These are phyloP conservation scores for Pterocles burchelli DNA, from an alignment of 2,113 vertebrate species.

Conservation along the genomic window DNA sequence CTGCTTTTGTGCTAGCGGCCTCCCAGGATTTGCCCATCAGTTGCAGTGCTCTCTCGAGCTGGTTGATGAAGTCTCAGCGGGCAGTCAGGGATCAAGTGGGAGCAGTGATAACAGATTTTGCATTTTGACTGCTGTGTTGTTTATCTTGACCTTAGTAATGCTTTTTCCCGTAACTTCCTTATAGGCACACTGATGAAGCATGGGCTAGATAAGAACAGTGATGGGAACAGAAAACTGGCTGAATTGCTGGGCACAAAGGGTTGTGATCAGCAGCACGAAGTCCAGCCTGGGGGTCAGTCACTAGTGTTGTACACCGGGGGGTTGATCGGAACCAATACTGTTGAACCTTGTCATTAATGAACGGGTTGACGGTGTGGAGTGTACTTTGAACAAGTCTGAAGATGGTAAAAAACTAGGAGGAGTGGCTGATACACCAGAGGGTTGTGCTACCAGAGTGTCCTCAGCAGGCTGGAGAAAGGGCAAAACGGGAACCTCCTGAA, in stretches of 20 bases:
- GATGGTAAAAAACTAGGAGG: background rate
- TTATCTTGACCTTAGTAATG: background rate
- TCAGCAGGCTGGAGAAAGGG: background rate
- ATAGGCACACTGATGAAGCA: background rate
- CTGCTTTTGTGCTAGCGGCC: background rate
- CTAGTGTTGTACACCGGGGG: background rate
- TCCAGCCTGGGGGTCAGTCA: background rate
- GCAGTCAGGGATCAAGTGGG: background rate
- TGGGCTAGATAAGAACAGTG: background rate
- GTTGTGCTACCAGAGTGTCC: background rate
- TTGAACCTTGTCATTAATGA: background rate
- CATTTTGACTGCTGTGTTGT: background rate
- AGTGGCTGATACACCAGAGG: background rate
- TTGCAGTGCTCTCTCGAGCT: fast-evolving
- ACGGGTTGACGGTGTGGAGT: background rate
- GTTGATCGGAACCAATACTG: background rate
- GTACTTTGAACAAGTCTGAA: background rate
- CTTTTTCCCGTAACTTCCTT: background rate
- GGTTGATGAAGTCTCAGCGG: background rate
- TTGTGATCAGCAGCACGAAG: background rate
- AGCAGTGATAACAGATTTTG: background rate
- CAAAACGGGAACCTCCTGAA: background rate
- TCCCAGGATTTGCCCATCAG: background rate
- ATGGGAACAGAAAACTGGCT: background rate
- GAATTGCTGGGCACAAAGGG: background rate